Base-by-base conservation (phyloP, 2,888 invertebrate genomes). In the Himalopsyche anomala region DNA sequence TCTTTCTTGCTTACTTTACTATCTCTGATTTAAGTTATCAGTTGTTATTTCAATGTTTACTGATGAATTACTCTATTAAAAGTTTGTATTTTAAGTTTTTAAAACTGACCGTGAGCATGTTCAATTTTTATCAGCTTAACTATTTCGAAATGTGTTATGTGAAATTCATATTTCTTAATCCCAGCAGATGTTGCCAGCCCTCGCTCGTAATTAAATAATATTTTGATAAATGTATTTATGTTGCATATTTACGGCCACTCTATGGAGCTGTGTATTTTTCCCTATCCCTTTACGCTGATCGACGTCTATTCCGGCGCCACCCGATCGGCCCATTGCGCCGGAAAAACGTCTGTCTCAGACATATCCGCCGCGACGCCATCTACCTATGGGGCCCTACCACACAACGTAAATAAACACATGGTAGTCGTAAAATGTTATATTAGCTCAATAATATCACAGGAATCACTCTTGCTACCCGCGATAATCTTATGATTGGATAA, bases 281-380 rank as follows among this genome's bases (percentile, higher is more conserved):
- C 17, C n/a, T 56, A 17, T 56, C 56, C 62, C 62, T 62, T 62
- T 11, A 51, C 62, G 6, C 62, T 62, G 62, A 62, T 62, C 62
- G 62, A 62, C 62, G 62, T 62, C 62, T 62, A 62, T 62, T 62
- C 80, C 28, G 82, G 19, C 81, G 85, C 80, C 74, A 51, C 81
- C 82, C 79, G 54, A 38, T 79, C 54, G 62, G 80, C 82, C 85
- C 85, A 69, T 80, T 83, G 85, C 83, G 51, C 83, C 87, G 87
- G 56, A 85, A 87, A 87, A 87, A 81, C 83, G 85, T 83, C 83
- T 85, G 85, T 83, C 85, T 85, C 62, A 80, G 81, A 54, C 85
- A 17, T 55, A 80, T 62, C 62, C 62, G 19, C 62, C 62, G 62
- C 62, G 62, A 62, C 62, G 62, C 62, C 19, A 62, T 62, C 62